phyloP scores from a whole-genome alignment of 2,888 invertebrate species.

The Cantharis lateralis region DNA sequence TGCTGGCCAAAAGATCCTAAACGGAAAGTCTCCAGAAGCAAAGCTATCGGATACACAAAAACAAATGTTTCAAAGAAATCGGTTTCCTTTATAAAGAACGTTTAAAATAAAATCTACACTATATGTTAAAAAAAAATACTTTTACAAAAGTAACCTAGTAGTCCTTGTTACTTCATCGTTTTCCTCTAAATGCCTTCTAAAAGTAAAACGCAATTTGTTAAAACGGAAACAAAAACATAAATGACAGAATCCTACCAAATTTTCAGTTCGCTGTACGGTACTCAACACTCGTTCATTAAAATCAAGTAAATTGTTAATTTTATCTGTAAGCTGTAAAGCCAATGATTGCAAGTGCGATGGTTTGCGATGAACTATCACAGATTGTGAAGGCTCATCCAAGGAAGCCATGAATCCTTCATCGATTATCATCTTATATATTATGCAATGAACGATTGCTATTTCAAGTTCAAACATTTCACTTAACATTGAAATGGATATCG shows the following conservation, averaged over 20 bases:
- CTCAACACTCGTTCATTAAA: slow-evolving; percentile 90
- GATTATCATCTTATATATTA: slow-evolving; percentile 99
- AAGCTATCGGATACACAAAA: too few relatives aligned
- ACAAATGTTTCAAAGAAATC: too few relatives aligned
- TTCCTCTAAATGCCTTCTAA: slow-evolving; percentile 55
- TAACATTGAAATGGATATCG: slow-evolving; percentile 88
- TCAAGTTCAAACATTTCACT: slow-evolving; percentile 95
- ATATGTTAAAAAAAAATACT: not conserved
- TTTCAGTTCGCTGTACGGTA: slow-evolving; percentile 81
- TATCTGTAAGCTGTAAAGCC: slow-evolving; percentile 94
- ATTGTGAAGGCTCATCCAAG: slow-evolving; percentile 96
- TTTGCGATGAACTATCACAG: slow-evolving; percentile 96
- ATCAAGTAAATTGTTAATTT: slow-evolving; percentile 88
- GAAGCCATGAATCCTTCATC: slow-evolving; percentile 97
- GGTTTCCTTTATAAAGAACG: too few relatives aligned
- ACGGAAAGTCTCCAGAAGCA: too few relatives aligned
- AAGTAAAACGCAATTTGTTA: not conserved
- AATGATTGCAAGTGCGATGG: slow-evolving; percentile 95
- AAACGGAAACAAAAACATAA: not conserved
- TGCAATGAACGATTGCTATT: slow-evolving; percentile 84
- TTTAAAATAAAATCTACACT: not conserved
- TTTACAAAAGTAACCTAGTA: slow-evolving; percentile 29
- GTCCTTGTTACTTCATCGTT: slow-evolving; percentile 57
- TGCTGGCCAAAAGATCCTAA: too few relatives aligned
- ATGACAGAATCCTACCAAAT: slow-evolving; percentile 57